Conservation (phyloP, 2,888 invertebrate genomes). For the Anticlea derivata region DNA sequence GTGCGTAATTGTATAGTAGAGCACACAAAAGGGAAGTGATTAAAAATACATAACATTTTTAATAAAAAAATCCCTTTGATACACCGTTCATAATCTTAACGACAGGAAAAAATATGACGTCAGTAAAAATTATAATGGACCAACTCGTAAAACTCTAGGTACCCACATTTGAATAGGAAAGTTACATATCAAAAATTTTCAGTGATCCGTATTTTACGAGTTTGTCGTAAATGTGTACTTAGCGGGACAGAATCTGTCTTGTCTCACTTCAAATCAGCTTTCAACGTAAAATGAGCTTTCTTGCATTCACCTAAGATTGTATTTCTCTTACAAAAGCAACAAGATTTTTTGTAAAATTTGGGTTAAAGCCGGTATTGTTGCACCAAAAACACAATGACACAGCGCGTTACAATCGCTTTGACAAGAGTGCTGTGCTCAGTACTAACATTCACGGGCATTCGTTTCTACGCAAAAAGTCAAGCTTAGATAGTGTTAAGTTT, state of each 20-base stretch:
- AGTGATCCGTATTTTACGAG: conserved; percentile 83
- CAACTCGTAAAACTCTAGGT: conserved; percentile 64
- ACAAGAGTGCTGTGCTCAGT: no score
- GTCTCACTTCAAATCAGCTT: neutral
- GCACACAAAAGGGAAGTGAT: conserved; percentile 75
- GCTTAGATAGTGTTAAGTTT: no score
- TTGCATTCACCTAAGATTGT: no score
- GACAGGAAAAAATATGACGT: conserved; percentile 75
- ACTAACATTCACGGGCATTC: no score
- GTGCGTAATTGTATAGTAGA: conserved; percentile 60
- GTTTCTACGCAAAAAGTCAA: no score
- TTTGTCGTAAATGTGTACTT: conserved; percentile 81
- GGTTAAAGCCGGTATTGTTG: no score
- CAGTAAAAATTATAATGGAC: conserved; percentile 80
- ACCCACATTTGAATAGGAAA: conserved; percentile 79
- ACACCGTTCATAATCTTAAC: conserved; percentile 71
- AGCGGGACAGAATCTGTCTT: conserved; percentile 62
- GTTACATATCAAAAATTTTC: conserved; percentile 84
- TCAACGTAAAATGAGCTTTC: conserved; percentile 1
- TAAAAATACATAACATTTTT: conserved; percentile 76
- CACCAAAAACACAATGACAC: no score
- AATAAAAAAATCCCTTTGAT: conserved; percentile 71
- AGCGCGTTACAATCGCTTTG: no score
- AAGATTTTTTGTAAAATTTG: no score
- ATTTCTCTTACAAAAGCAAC: no score